Percentiles rank a stretch among this genome's conserved stretches.
These are phyloP conservation scores for Halcyon malimbica DNA, from an alignment of 2,113 vertebrate species.

Conservation along the genomic window DNA sequence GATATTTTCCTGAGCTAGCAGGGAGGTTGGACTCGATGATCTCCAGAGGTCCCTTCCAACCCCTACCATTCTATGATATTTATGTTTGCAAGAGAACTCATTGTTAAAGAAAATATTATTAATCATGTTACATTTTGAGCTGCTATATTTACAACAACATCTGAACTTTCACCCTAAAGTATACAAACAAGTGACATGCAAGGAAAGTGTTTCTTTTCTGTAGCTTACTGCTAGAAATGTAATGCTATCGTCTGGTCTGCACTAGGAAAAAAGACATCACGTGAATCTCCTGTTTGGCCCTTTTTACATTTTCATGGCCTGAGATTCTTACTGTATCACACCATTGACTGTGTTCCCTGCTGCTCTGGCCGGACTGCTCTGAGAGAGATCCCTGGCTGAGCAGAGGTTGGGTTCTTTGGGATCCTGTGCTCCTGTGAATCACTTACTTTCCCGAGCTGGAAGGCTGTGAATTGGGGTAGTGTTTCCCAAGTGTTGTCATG, in stretches of 20 bases:
- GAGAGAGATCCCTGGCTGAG: not conserved
- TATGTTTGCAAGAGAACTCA: not conserved
- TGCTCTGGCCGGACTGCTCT: not conserved
- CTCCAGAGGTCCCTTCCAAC: too few relatives aligned
- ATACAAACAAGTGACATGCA: not conserved
- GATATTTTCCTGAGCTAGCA: not conserved
- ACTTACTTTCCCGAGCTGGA: not conserved
- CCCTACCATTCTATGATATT: not conserved
- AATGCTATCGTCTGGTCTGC: not conserved
- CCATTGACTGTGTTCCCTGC: not conserved
- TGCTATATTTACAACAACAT: not conserved
- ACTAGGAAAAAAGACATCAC: not conserved
- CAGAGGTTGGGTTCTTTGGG: accelerated
- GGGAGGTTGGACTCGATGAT: too few relatives aligned
- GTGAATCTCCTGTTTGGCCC: not conserved
- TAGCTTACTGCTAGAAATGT: not conserved
- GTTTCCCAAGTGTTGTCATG: not conserved
- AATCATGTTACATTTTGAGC: not conserved
- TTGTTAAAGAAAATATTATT: not conserved
- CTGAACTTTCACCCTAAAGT: not conserved
- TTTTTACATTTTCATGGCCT: not conserved
- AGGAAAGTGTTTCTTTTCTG: not conserved
- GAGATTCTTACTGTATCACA: not conserved
- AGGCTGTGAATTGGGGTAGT: not conserved
- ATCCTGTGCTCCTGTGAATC: not conserved